Base-by-base conservation (phyloP, 2,113 vertebrate genomes). In the Herpetotheres cachinnans region DNA sequence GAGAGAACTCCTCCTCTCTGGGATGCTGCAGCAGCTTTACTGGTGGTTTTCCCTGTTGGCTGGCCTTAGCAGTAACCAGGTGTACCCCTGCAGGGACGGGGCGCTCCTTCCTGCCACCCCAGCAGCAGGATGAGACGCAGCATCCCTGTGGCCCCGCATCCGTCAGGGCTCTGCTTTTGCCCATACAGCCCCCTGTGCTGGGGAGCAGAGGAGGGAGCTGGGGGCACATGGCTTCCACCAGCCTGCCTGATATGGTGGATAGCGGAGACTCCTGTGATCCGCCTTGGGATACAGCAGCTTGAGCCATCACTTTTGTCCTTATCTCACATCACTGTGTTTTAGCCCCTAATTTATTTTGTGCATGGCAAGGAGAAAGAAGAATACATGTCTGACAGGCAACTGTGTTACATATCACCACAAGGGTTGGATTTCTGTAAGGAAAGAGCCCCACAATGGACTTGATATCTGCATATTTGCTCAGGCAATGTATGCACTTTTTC, bases 191-290 rank as follows among this genome's bases (percentile, higher is more conserved):
- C 22, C 32, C 30, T 29, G 46, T 36, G 20, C 36, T 0, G 6
- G 40, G 29, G 11, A 56, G 17, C 1, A 1, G 16, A 52, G 49
- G 22, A 65, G 11, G 70, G 49, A 86, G 13, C 50, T 71, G 50
- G 20, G 24, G 12, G 2, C 46, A 72, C n/a, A 34, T 0, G 0
- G 20, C 19, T 52, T 42, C 46, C 49, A 56, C 24, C 25, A 69
- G 54, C n/a, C 34, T 44, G 50, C 16, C 29, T 34, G 11, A 29
- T 27, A 55, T 0, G 0, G 32, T 13, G 7, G 55, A 15, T 15
- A 1, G 4, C 14, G 16, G n/a, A 56, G 4, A 5, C 5, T 78
- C 26, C 30, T 47, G 19, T 0, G 5, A 82, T 42, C 42, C 42
- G 34, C 24, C 59, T 78, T 77, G 40, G 36, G 56, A 7, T 72